Evolutionary conservation across 2,797 vertebrate species (phyloP).

Genomic region (Sebastes steindachneri): DNA sequence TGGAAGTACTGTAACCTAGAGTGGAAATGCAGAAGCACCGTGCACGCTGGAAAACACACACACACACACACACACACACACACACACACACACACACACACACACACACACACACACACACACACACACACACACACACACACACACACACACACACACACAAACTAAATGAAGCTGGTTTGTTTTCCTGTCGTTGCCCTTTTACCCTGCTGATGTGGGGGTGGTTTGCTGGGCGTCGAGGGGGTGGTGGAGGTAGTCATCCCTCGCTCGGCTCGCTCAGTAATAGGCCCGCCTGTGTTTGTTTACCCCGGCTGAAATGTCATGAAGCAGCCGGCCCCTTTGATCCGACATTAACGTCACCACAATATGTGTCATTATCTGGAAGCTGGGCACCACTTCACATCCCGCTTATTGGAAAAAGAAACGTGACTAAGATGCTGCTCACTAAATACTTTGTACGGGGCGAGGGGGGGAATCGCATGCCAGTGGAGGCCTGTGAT

Average conservation of each 20-base stretch:
- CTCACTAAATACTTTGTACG: constrained; percentile 36
- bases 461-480: not conserved
- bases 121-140: not conserved
- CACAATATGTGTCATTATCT: constrained; percentile 71
- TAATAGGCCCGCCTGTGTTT: constrained; percentile 59
- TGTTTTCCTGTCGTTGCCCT: constrained; percentile 58
- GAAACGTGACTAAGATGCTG: constrained; percentile 48
- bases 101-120: not conserved
- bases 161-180: constrained; percentile 43
- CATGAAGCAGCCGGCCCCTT: constrained; percentile 58
- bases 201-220: constrained; percentile 42
- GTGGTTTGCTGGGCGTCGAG: constrained; percentile 20
- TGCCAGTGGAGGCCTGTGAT: constrained; percentile 10
- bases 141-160: not conserved
- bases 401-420: constrained; percentile 58
- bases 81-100: not conserved
- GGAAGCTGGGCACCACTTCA: constrained; percentile 50
- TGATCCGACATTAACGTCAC: constrained; percentile 66
- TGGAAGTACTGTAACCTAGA: constrained; percentile 61
- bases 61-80: not conserved
- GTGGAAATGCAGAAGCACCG: constrained; percentile 46
- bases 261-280: constrained; percentile 27
- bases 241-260: constrained; percentile 50
- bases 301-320: constrained; percentile 66
- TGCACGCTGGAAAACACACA: not conserved